These are phyloP conservation scores for Pogonomyrmex barbatus DNA, from an alignment of 1,140 invertebrate species.

Conservation along the genomic window DNA sequence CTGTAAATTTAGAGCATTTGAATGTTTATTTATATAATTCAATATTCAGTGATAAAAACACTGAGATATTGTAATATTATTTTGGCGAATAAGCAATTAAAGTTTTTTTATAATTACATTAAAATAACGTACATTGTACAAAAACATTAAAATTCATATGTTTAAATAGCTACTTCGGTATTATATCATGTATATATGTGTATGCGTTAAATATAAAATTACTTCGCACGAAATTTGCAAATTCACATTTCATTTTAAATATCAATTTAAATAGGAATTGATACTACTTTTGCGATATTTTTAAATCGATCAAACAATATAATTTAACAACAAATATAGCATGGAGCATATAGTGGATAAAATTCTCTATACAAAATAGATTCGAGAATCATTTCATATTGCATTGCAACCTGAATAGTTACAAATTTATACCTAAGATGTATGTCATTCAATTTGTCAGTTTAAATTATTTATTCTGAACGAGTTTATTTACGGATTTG, in stretches of 20 bases:
- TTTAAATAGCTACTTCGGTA: not conserved
- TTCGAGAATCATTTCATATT: not conserved
- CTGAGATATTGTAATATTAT: not conserved
- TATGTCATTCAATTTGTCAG: not conserved
- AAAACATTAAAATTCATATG: not conserved
- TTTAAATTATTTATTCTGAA: not conserved
- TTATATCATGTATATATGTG: too few species aligned
- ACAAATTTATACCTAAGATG: not conserved
- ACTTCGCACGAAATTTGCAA: not conserved
- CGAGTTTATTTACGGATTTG: not conserved
- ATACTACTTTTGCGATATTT: not conserved
- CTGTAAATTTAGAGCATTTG: not conserved
- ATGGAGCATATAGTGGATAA: not conserved
- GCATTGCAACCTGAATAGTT: not conserved
- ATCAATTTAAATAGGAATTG: not conserved
- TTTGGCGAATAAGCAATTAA: not conserved
- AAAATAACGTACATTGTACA: not conserved
- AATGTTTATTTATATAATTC: not conserved
- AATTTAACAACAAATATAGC: not conserved
- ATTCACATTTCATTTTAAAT: not conserved
- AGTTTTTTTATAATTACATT: not conserved
- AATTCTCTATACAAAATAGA: not conserved
- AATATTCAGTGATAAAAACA: not conserved
- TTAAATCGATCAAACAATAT: not conserved
- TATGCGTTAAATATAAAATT: not conserved